Conservation (phyloP, 2,888 invertebrate genomes). For the Lymantria dispar region DNA sequence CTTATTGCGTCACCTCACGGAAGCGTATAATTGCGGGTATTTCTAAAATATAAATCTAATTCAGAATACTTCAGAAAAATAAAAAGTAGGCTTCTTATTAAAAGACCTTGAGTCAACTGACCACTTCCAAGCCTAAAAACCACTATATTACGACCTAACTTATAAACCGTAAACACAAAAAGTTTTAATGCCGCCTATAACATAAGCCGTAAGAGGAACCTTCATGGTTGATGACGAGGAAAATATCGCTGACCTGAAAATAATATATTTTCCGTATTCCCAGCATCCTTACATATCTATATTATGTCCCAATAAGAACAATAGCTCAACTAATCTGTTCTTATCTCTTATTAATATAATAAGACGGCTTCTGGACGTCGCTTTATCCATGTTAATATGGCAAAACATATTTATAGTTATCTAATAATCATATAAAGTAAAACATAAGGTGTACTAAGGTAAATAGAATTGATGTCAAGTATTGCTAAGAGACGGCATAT, state of each 20-base stretch:
- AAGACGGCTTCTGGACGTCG: neutral
- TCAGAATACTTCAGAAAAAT: too few species aligned
- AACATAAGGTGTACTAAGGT: too few species aligned
- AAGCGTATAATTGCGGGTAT: too few species aligned
- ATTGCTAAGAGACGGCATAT: too few species aligned
- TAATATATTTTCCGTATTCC: neutral
- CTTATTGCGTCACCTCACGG: too few species aligned
- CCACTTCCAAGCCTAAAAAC: too few species aligned
- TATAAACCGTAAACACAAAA: neutral
- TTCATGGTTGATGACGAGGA: neutral
- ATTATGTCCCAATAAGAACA: neutral
- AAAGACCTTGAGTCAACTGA: too few species aligned
- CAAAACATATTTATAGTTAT: neutral
- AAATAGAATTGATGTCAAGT: too few species aligned
- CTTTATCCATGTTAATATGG: neutral
- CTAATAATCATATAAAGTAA: neutral
- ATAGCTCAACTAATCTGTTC: conserved; percentile 1
- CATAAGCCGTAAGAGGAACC: neutral
- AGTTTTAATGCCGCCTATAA: neutral
- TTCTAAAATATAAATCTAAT: too few species aligned
- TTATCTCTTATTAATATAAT: neutral
- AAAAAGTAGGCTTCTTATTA: too few species aligned
- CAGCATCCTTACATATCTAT: neutral
- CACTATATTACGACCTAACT: too few species aligned
- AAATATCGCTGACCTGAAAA: neutral